phyloP scores from a whole-genome alignment of 2,888 invertebrate genomes.

The Margaritifera margaritifera region DNA sequence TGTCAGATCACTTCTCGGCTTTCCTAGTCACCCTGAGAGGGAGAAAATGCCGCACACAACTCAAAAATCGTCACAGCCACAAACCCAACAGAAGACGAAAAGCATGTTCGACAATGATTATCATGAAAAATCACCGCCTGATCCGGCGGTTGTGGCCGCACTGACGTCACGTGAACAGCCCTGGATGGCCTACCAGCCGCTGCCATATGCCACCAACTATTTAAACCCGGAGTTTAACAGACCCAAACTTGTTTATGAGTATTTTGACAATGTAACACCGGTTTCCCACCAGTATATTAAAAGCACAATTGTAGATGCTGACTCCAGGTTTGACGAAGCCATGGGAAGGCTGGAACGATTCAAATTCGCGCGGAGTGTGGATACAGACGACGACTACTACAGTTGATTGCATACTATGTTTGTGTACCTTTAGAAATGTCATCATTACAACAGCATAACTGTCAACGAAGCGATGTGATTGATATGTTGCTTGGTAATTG shows the following conservation, averaged over 20 bases:
- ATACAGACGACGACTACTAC: too few species aligned
- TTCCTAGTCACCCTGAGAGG: slow-evolving; percentile 27
- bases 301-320: slow-evolving; percentile 43
- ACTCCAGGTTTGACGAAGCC: slow-evolving; percentile 44
- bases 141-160: slow-evolving; percentile 13
- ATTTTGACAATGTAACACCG: slow-evolving; percentile 26
- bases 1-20: slow-evolving; percentile 42
- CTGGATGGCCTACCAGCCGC: slow-evolving; percentile 55
- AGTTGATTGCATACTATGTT: too few species aligned
- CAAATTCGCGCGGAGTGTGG: too few species aligned
- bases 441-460: too few species aligned
- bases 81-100: slow-evolving; percentile 27
- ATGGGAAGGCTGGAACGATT: slow-evolving; percentile 48
- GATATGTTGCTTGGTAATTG: too few species aligned
- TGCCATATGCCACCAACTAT: slow-evolving; percentile 49
- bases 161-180: slow-evolving; percentile 21
- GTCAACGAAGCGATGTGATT: too few species aligned
- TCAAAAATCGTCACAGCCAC: slow-evolving; percentile 8
- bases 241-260: slow-evolving; percentile 32
- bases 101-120: slow-evolving; percentile 29
- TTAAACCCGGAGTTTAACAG: slow-evolving; percentile 55
- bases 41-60: slow-evolving; percentile 4
- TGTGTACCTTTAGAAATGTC: too few species aligned
- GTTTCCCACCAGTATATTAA: slow-evolving; percentile 19
- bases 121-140: slow-evolving; percentile 8